Percentiles rank a stretch among this genome's conserved stretches.
These are phyloP conservation scores for Pseudomyrmex cubaensis DNA, from an alignment of 1,140 invertebrate genomes.

Conservation along the genomic window DNA sequence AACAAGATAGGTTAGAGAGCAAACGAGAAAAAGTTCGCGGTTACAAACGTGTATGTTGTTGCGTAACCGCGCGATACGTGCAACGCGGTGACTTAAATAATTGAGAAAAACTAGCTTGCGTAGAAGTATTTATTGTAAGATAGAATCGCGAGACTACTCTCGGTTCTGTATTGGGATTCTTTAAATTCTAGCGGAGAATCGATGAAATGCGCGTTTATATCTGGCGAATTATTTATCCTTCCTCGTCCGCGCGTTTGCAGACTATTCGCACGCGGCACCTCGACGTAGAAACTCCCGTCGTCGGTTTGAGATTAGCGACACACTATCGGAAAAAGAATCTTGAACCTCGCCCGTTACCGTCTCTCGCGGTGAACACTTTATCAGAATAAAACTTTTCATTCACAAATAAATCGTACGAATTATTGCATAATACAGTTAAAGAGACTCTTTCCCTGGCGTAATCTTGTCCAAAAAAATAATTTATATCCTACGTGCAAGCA, in stretches of 20 bases:
- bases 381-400: conserved; percentile 23
- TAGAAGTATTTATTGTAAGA: conserved; percentile 29
- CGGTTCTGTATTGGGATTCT: conserved; percentile 21
- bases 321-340: background rate
- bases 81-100: conserved; percentile 23
- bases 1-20: background rate
- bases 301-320: background rate
- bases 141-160: conserved; percentile 30
- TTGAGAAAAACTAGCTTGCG: conserved; percentile 33
- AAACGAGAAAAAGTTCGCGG: conserved; percentile 8
- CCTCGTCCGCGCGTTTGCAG: background rate
- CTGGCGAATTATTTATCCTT: conserved; percentile 28
- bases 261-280: background rate
- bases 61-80: background rate
- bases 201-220: conserved; percentile 16
- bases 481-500: conserved; percentile 2
- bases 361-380: background rate
- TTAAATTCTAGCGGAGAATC: conserved; percentile 16
- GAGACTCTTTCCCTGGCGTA: conserved; percentile 5
- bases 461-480: conserved; percentile 7
- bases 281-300: conserved; percentile 26
- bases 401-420: conserved; percentile 13
- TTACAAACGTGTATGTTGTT: background rate
- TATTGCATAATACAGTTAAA: conserved; percentile 29
- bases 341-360: background rate